Conservation (phyloP, 1,140 invertebrate species). For the Eupristina koningsbergeri region DNA sequence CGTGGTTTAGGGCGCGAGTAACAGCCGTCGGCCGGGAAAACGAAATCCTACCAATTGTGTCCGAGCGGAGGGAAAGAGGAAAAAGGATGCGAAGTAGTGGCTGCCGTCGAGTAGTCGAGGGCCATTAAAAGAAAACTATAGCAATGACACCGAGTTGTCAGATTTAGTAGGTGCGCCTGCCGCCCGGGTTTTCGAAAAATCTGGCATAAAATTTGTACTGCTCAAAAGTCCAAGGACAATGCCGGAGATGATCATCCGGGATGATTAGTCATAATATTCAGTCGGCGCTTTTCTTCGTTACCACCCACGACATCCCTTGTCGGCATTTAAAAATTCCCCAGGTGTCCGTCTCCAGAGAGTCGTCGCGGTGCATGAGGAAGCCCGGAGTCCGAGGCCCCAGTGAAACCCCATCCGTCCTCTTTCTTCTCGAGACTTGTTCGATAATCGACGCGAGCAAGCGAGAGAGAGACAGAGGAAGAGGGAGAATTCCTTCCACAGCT, state of each 20-base stretch:
- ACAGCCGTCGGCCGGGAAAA: neutral
- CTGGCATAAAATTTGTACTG: neutral
- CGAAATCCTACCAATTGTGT: neutral
- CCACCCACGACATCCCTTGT: neutral
- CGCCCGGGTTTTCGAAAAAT: neutral
- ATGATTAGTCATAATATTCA: constrained; percentile 9
- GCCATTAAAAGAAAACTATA: neutral
- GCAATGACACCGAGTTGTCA: neutral
- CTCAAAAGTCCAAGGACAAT: neutral
- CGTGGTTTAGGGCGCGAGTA: neutral
- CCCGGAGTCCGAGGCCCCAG: neutral
- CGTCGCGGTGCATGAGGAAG: neutral
- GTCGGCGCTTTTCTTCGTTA: neutral
- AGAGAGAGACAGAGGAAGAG: constrained; percentile 1
- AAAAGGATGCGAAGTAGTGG: neutral
- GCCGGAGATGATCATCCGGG: neutral
- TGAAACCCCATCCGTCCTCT: neutral
- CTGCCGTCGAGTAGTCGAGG: neutral
- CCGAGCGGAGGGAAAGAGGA: neutral
- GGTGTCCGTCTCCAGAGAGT: neutral
- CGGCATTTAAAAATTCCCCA: constrained; percentile 1
- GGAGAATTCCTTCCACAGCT: constrained; percentile 21
- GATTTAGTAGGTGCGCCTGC: too few relatives aligned
- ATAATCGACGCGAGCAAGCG: constrained; percentile 5
- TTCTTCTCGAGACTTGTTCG: neutral